Evolutionary conservation across 2,888 invertebrate species (phyloP), one percentile per base, ranked within the genome.

Genomic region (Stenoptilia bipunctidactyla): DNA sequence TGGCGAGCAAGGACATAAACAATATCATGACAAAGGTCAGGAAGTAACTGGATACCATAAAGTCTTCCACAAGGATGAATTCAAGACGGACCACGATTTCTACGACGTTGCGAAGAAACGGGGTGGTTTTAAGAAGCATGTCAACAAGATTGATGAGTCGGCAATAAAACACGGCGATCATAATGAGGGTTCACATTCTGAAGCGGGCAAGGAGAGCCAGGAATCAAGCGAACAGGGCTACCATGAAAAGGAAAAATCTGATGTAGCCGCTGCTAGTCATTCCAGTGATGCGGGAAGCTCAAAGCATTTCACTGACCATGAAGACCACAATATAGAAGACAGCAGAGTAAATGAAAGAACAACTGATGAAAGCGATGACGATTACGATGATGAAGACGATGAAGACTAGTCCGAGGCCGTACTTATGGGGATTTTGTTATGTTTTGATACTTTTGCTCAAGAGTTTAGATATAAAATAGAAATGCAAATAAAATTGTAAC

Each of bases 21-120:
- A 86, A 40, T 86, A 87, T 46, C 87, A 85, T 66, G 89, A 89
- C 65, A 90, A 90, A 58, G 90, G 90, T 0, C 88, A 89, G 45
- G 89, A 89, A 39, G 85, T 90, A 14, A 88, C 87, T 5, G 91
- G 92, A 13, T 91, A 87, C 74, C 90, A 90, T 65, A 90, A 89
- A 54, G 88, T 90, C 1, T 90, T 89, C 67, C 86, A 88, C 68
- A 92, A 91, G 76, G 90, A 92, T 57, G 92, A 92, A 64, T 92
- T 87, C 80, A 90, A 91, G 65, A 91, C 91, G 58, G 89, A 91
- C 55, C 90, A 90, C 50, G 88, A 88, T 52, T 92, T 91, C 72
- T 92, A 91, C 61, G 92, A 92, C 55, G 89, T 90, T 37, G 86
- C 87, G 15, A 88, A 91, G 57, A 86, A 88, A 39, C 86, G 85